Conservation (phyloP, 2,888 invertebrate genomes). For the Petrophora chlorosata region DNA sequence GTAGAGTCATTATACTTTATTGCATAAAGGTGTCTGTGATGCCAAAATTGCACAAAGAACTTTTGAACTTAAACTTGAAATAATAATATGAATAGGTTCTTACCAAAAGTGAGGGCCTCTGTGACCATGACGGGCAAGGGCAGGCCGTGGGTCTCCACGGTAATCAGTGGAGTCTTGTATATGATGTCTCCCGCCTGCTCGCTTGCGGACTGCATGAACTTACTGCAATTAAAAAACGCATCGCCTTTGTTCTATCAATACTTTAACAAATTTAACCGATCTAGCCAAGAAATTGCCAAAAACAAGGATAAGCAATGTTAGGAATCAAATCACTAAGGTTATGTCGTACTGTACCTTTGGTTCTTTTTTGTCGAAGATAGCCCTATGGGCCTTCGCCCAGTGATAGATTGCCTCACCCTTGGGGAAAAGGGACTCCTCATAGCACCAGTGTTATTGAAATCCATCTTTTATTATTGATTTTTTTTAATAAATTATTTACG, state of each 20-base stretch:
- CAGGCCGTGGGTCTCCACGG: conserved; percentile 91
- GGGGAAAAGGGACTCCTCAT: conserved; percentile 77
- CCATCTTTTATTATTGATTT: conserved; percentile 58
- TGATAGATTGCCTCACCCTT: conserved; percentile 66
- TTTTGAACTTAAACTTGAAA: neutral
- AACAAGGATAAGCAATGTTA: too few species aligned
- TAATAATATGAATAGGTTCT: conserved; percentile 43
- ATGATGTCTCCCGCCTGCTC: conserved; percentile 86
- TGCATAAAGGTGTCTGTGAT: too few species aligned
- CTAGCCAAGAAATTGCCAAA: too few species aligned
- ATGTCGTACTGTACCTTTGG: conserved; percentile 62
- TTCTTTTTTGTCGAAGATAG: conserved; percentile 65
- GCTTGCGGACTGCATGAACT: conserved; percentile 55
- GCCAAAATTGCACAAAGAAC: too few species aligned
- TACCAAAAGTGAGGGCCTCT: conserved; percentile 93
- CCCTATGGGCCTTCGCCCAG: conserved; percentile 64
- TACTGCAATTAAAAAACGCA: conserved; percentile 49
- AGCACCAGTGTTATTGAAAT: conserved; percentile 67
- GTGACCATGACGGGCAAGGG: conserved; percentile 94
- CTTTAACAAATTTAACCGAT: too few species aligned
- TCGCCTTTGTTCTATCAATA: too few species aligned
- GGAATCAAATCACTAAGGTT: conserved; percentile 43
- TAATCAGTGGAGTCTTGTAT: conserved; percentile 88
- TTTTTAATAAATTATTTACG: too few species aligned
- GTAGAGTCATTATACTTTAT: too few species aligned